These are phyloP conservation scores for Drosophila parabipectinata DNA, from an alignment of 1,140 invertebrate species.

Conservation along the genomic window DNA sequence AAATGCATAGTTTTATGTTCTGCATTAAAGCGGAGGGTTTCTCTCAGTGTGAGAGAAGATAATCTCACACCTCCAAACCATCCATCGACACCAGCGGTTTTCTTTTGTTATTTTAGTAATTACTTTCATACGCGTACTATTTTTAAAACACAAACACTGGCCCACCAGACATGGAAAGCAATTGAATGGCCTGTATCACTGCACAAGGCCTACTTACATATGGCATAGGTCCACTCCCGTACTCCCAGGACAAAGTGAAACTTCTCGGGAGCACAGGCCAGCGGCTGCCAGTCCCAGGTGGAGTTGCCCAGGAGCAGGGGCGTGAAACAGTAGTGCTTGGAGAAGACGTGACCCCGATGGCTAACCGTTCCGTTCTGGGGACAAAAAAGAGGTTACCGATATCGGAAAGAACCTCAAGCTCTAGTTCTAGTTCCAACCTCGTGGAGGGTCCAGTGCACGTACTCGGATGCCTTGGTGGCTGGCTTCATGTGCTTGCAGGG, in stretches of 20 bases:
- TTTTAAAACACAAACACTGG: constrained; percentile 20
- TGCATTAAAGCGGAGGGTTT: background rate
- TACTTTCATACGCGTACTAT: constrained; percentile 61
- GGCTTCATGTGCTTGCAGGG: constrained; percentile 72
- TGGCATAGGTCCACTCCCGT: constrained; percentile 77
- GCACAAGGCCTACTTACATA: constrained; percentile 61
- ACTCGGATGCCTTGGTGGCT: constrained; percentile 37
- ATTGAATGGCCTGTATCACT: too few species aligned
- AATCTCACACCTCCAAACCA: constrained; percentile 14
- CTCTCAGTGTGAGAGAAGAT: background rate
- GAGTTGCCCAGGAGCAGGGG: constrained; percentile 20
- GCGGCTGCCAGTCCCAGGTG: constrained; percentile 72
- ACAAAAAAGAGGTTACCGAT: too few species aligned
- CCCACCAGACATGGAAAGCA: constrained; percentile 12
- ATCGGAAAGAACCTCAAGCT: background rate
- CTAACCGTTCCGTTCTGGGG: constrained; percentile 66
- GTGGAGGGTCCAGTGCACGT: constrained; percentile 64
- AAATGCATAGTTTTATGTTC: background rate
- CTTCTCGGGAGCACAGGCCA: constrained; percentile 66
- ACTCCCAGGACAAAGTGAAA: constrained; percentile 66
- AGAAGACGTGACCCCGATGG: constrained; percentile 53
- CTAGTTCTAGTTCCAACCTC: constrained; percentile 38
- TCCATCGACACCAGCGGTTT: constrained; percentile 17
- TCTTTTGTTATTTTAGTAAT: constrained; percentile 41
- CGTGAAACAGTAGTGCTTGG: constrained; percentile 74